Evolutionary conservation across 2,888 invertebrate species (phyloP), one percentile per base, ranked within the genome.

Genomic region (Eupithecia subfuscata): DNA sequence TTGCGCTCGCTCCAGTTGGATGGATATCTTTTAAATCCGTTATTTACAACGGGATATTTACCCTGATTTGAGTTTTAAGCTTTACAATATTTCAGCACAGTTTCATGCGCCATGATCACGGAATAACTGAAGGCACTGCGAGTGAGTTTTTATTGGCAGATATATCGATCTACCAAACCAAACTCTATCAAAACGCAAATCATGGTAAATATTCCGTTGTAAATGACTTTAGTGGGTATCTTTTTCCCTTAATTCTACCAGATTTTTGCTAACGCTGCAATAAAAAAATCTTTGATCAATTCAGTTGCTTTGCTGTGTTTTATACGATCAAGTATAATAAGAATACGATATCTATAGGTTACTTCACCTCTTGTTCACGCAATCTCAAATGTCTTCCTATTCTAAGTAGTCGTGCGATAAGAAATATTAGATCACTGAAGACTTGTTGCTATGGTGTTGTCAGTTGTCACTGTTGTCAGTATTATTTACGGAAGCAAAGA

Each of bases 401-500:
- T 64, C 3, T 34, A 64, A 30, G 40, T 40, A 43, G 6, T 12
- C 18, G 11, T 56, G 34, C 43, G 70, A 77, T 72, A 70, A 70
- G 65, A 72, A 43, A 67, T 22, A 69, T 40, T 56, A 22, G 22
- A 14, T 14, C 43, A 64, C 8, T 25, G 8, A 22, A 40, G 37
- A 45, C n/a, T 68, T 40, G 64, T 71, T 74, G 74, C 76, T 69
- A 76, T 43, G 68, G 64, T 34, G 63, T 8, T 25, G 34, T 64
- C 25, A 34, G 7, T 8, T 37, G 8, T 37, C n/a, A n/a, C n/a
- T 34, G 63, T 8, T 25, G 34, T 64, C 9, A 37, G 67, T 67
- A 67, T 75, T 60, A 45, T 48, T 77, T 68, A 25, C 69, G 74
- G 72, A 77, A 67, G 65, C 40, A 6, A 40, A 40, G n/a, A 65